Base-by-base conservation (phyloP, 2,113 vertebrate genomes). In the Drymodes brunneopygia region DNA sequence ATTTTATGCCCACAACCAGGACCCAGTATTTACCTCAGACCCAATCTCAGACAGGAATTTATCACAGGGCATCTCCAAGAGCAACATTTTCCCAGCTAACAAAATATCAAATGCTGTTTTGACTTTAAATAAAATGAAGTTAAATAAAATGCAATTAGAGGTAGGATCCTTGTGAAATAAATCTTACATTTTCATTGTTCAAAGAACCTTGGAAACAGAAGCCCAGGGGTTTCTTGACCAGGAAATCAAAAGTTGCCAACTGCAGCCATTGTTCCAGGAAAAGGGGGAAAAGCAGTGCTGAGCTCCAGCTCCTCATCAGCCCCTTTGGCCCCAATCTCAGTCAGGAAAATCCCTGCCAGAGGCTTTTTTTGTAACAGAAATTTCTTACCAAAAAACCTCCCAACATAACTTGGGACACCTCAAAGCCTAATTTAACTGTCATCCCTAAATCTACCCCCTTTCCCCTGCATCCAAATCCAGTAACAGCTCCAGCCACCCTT, bases 191-290 rank as follows among this genome's bases (percentile, higher is more conserved):
- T 14, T 21, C 33, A 22, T 2, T 29, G 21, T 38, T 47, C 8
- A 35, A 61, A 48, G 27, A 11, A 6, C 13, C 10, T 20, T 15
- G 33, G 16, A 67, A 66, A 36, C 7, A 75, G 57, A 70, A 86
- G 44, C 23, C 28, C 12, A 1, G 0, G 9, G 3, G 6, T 48
- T 75, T 70, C 21, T 15, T 48, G 17, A 20, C 20, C 50, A 36
- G 17, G 21, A 31, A 31, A 82, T 48, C 15, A 20, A 31, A 51
- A 65, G 22, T 17, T 40, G 40, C 7, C 22, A 45, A 25, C 4
- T 28, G 28, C 45, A 44, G 28, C 14, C 12, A 17, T 42, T 21
- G 25, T 12, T 66, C 28, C 67, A 60, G 33, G 28, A 58, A 72
- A 38, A n/a, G 28, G 3, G 9, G 4, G 15, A 54, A 82, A 82